Evolutionary conservation across 2,888 invertebrate genomes (phyloP), one percentile per base, ranked within the genome.

Genomic region (Aphidius colemani): DNA sequence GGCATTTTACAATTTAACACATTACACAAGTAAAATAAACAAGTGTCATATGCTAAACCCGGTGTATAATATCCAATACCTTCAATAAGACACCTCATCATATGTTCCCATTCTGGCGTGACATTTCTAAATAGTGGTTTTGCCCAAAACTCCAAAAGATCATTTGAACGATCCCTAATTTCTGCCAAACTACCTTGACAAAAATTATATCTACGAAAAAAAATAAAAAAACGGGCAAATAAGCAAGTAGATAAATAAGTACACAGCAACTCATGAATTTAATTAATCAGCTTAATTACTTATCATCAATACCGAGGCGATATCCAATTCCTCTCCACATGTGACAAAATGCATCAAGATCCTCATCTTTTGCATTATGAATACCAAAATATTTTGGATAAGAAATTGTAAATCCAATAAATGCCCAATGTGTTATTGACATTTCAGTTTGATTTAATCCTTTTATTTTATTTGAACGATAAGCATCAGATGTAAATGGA

Each of bases 321-420:
- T 84, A 85, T 1, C 86, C 86, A 9, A 87, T 72, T 9, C 82
- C 81, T 55, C 84, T 75, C 87, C 87, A 87, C 44, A 85, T 76
- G 67, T 87, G 85, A 40, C 85, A 80, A 68, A 85, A 85, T 40
- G 83, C 84, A 4, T 86, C 85, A 9, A 86, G 71, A 60, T 86
- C 85, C 9, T 82, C 79, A 2, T 82, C 76, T 13, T 77, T 80
- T 1, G 78, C 79, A 8, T 76, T 69, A 43, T 76, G 75, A 6
- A 80, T 71, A 1, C 83, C 84, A 65, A 85, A 82, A 40, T 75
- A 69, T n/a, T 79, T 69, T 0, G 86, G 85, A 63, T 83, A 83
- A 63, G 85, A 73, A 7, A 86, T 69, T 1, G 83, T 67, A 7
- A 84, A 67, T 0, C 85, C 85, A 40, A 86, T 76, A 71, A 87